Evolutionary conservation across 2,113 vertebrate genomes (phyloP), one percentile per base, ranked within the genome.

Genomic region (Oreochromis aureus): DNA sequence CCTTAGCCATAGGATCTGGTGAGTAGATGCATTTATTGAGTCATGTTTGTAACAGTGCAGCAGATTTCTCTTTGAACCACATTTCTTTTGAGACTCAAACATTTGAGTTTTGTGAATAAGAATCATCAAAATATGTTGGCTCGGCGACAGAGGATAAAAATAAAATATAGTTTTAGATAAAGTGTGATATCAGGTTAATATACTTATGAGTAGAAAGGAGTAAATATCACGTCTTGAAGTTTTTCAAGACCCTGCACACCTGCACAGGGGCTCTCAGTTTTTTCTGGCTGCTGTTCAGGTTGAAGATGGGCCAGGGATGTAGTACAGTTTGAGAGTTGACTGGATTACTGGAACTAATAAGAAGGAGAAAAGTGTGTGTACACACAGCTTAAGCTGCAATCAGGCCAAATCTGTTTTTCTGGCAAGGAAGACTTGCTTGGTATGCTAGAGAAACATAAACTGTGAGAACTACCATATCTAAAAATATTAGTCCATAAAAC

Each of bases 1-100:
- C 98, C 16, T 95, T 99, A 66, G 98, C 98, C 41, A 97, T 99
- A 0, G 97, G 98, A 91, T 96, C 98, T 96, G 98, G 98, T 99
- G 93, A 94, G 94, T 71, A 13, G 59, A 63, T 36, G 32, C 32
- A 36, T 63, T 63, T 63, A 36, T 63, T 63, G 59, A 63, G 18
- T 63, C 24, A 30, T 30, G 22, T 48, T 76, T 76, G 9, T 46
- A 18, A 24, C 22, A 36, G 6, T 73, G 69, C 24, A 76, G 18
- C 46, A 78, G 16, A 51, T 53, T 32, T 78, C 18, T 13, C 53
- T 78, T 34, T n/a, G 27, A 78, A 19, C 24, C 41, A 76, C 2
- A 9, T 73, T 48, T 51, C 24, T 19, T 48, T 48, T 76, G 44
- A 76, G 10, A 51, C 44, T 48, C 7, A 9, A 7, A 53, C 18